Percentiles rank a stretch among this genome's conserved stretches.
Conservation (phyloP, 2,113 vertebrate species). For the Thymallus thymallus region DNA sequence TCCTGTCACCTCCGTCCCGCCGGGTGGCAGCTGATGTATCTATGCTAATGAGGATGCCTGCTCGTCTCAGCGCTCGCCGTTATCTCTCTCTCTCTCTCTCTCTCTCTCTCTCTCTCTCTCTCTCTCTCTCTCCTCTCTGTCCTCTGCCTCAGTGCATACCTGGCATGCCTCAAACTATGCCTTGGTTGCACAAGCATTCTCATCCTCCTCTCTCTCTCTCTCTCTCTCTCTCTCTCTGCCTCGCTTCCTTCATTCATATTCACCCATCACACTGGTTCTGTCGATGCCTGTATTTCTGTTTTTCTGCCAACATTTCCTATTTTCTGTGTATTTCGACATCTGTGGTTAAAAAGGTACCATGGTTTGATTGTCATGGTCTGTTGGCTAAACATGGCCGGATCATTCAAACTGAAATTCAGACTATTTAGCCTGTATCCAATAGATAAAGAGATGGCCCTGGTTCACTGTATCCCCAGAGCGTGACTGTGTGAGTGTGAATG, state of each 20-base stretch:
- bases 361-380: background rate
- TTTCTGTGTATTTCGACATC: background rate
- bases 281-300: background rate
- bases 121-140: background rate
- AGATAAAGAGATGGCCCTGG: background rate
- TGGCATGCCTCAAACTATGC: too few species aligned
- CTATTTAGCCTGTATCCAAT: background rate
- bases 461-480: background rate
- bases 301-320: too few species aligned
- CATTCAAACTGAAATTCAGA: background rate
- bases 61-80: conserved; percentile 26
- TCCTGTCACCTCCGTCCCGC: conserved; percentile 58
- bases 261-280: background rate
- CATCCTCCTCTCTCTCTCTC: background rate
- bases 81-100: conserved; percentile 71
- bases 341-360: background rate
- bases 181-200: too few species aligned
- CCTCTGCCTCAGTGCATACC: too few species aligned
- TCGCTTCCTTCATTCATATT: background rate
- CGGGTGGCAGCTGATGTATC: conserved; percentile 70
- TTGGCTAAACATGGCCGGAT: conserved; percentile 3
- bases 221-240: background rate
- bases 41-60: conserved; percentile 70
- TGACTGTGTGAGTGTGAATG: conserved; percentile 3
- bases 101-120: conserved; percentile 46